Conservation (phyloP, 2,113 vertebrate genomes). For the Misgurnus mizolepis region DNA sequence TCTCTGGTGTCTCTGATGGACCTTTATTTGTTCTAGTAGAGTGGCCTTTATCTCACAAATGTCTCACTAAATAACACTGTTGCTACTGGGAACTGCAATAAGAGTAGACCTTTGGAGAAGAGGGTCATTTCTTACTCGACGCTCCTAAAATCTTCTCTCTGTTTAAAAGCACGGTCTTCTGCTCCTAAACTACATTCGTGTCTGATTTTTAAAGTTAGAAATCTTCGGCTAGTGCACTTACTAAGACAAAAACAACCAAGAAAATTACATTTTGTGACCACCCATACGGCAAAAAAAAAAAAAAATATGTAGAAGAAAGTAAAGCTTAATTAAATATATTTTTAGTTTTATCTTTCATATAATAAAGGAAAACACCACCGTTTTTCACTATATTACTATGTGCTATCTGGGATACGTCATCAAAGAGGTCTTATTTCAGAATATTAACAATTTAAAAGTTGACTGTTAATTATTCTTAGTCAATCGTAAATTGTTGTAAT, state of each 20-base stretch:
- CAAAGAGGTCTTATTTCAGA: no score
- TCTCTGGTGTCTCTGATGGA: background rate
- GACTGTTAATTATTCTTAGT: no score
- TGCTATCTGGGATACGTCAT: no score
- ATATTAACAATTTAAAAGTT: no score
- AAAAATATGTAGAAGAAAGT: no score
- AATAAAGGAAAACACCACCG: background rate
- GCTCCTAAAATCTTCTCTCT: background rate
- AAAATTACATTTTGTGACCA: no score
- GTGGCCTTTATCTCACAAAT: constrained; percentile 10
- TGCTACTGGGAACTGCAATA: constrained; percentile 4
- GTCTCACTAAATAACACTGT: background rate
- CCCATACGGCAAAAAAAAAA: no score
- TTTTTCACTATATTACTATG: no score
- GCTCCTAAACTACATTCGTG: background rate
- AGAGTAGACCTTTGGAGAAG: background rate
- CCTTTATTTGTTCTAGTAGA: constrained; percentile 21
- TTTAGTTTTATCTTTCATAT: no score
- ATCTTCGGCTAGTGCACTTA: background rate
- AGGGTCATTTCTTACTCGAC: constrained; percentile 17
- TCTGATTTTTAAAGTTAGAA: background rate
- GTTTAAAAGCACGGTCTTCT: constrained; percentile 3
- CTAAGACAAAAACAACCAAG: no score
- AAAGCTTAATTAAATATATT: no score
- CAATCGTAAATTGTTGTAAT: no score